These are phyloP conservation scores for Engystomops pustulosus DNA, from an alignment of 2,113 vertebrate species.

Conservation along the genomic window DNA sequence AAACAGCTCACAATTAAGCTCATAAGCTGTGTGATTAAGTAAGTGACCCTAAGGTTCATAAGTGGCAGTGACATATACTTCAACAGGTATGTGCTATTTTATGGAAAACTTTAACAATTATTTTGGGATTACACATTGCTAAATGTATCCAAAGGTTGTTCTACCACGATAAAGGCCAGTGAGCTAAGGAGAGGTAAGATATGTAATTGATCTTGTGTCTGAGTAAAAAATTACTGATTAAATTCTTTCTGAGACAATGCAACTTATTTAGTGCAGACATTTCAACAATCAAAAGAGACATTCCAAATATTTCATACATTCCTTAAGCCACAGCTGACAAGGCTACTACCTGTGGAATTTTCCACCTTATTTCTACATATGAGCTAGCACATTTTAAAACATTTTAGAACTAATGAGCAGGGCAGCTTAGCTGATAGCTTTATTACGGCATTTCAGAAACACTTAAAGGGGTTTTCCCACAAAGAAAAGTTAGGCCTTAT, in stretches of 20 bases:
- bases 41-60: no score
- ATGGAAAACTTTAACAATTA: no score
- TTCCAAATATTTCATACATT: constrained; percentile 32
- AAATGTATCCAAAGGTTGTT: not conserved
- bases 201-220: not conserved
- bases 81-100: no score
- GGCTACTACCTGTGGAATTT: constrained; percentile 36
- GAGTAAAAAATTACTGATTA: not conserved
- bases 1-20: no score
- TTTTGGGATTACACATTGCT: no score
- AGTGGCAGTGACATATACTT: no score
- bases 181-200: not conserved
- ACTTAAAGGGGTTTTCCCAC: no score
- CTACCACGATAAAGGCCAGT: not conserved
- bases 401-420: not conserved
- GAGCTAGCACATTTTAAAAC: not conserved
- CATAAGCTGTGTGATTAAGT: no score
- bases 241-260: not conserved
- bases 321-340: not conserved
- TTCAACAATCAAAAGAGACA: not conserved
- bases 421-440: not conserved
- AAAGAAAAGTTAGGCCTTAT: no score
- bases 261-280: not conserved
- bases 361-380: not conserved
- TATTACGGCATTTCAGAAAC: no score